Percentiles rank a stretch among this genome's conserved stretches.
These are phyloP conservation scores for Pempheris klunzingeri DNA, from an alignment of 2,797 vertebrate species.

Conservation along the genomic window DNA sequence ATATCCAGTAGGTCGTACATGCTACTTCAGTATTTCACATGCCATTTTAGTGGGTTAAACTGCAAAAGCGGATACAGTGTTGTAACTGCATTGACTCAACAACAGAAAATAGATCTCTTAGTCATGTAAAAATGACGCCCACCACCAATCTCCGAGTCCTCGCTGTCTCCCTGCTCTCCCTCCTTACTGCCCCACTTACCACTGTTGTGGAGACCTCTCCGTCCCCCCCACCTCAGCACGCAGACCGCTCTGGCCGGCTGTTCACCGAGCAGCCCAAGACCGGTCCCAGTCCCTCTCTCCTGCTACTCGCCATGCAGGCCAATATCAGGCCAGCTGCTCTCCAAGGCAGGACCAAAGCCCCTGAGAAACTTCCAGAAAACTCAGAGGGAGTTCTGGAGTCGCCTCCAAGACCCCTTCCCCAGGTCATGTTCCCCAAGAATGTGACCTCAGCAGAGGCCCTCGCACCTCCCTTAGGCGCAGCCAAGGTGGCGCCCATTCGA, in stretches of 20 bases:
- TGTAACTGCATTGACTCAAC: constrained; percentile 82
- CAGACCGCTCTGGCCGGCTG: constrained; percentile 65
- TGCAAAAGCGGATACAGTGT: constrained; percentile 77
- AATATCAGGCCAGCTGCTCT: constrained; percentile 73
- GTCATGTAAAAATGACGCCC: constrained; percentile 89
- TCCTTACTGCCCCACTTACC: constrained; percentile 80
- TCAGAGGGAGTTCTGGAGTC: constrained; percentile 75
- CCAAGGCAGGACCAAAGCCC: constrained; percentile 62
- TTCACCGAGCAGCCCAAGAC: constrained; percentile 67
- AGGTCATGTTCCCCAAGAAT: constrained; percentile 88
- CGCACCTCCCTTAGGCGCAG: constrained; percentile 79
- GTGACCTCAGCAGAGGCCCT: constrained; percentile 81
- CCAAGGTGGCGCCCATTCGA: constrained; percentile 76
- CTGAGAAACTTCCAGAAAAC: constrained; percentile 54
- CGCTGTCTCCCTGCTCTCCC: constrained; percentile 82
- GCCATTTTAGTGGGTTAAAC: constrained; percentile 74
- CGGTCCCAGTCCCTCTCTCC: constrained; percentile 67
- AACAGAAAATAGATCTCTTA: constrained; percentile 86
- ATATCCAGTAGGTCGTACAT: constrained; percentile 55
- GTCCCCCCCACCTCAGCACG: constrained; percentile 65
- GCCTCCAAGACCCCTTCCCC: constrained; percentile 83
- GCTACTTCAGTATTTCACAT: constrained; percentile 72
- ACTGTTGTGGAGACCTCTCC: constrained; percentile 75
- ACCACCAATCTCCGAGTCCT: constrained; percentile 83
- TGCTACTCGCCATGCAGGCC: constrained; percentile 69